These are phyloP conservation scores for Oryctes rhinoceros DNA, from an alignment of 1,140 invertebrate genomes.

Conservation along the genomic window DNA sequence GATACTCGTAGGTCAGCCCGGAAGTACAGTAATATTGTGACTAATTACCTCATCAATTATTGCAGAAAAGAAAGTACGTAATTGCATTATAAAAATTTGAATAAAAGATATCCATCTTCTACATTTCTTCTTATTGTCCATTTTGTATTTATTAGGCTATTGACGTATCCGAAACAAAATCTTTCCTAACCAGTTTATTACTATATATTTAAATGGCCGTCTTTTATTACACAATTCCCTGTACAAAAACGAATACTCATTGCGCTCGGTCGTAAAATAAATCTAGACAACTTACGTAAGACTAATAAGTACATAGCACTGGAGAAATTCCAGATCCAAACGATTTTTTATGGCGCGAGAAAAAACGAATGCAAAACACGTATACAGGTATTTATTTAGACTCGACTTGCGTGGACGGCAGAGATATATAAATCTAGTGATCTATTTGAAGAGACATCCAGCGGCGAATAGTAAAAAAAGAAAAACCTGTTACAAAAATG, in stretches of 20 bases:
- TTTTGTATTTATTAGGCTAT: neutral
- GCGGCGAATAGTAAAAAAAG: constrained; percentile 12
- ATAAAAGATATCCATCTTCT: too few relatives aligned
- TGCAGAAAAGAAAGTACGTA: too few relatives aligned
- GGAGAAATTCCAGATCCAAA: constrained; percentile 22
- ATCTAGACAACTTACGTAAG: constrained; percentile 22
- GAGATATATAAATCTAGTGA: constrained; percentile 25
- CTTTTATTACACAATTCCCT: constrained; percentile 5
- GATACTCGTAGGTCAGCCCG: too few relatives aligned
- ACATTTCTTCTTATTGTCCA: neutral
- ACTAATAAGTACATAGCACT: constrained; percentile 7
- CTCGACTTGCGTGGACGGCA: constrained; percentile 19
- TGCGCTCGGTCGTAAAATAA: neutral
- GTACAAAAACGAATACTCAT: neutral
- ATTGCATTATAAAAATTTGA: too few relatives aligned
- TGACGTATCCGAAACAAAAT: neutral
- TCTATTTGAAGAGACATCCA: constrained; percentile 31
- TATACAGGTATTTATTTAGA: constrained; percentile 19
- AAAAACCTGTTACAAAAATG: constrained; percentile 33
- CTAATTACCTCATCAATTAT: too few relatives aligned
- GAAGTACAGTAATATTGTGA: too few relatives aligned
- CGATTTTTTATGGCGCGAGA: constrained; percentile 8
- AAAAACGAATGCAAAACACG: constrained; percentile 27
- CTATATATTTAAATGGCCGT: constrained; percentile 5
- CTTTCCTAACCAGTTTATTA: neutral